Evolutionary conservation across 2,888 invertebrate genomes (phyloP), one percentile per base, ranked within the genome.

Genomic region (Tholera decimalis): DNA sequence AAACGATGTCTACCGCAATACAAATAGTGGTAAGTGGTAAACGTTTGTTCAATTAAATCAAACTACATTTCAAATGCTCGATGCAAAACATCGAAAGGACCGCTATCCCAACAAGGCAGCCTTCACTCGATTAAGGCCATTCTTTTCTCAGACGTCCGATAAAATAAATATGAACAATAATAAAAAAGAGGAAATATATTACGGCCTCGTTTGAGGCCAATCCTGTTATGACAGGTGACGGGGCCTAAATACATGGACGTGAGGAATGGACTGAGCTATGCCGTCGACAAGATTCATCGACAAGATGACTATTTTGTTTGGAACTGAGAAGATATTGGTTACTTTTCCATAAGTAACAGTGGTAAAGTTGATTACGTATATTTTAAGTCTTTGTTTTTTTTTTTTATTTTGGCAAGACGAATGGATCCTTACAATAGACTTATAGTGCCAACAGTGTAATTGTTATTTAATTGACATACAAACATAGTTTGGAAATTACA

Each of bases 221-320:
- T 88, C 84, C 82, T 85, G 84, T 85, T 91, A 88, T 93, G 93
- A 93, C 92, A 93, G 92, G 93, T 92, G 93, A 93, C 87, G 91
- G 71, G 80, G 81, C 85, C 90, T 89, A 91, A 91, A 91, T 82
- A 67, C 77, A 54, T 28, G 1, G 28, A 11, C 18, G 5, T 11
- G 47, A 6, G 11, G 47, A 18, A 47, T 47, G 18, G 28, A 47
- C 18, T 47, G 47, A 47, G 18, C 2, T 1, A 18, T 47, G 18
- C 6, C 6, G 18, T 6, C 11, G n/a, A 28, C 46, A 28, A 11
- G 18, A 11, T 44, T 44, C n/a, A n/a, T n/a, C n/a, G n/a, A n/a
- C n/a, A n/a, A n/a, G n/a, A n/a, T n/a, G n/a, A n/a, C n/a, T n/a
- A n/a, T n/a, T n/a, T n/a, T n/a, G n/a, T n/a, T n/a, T n/a, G n/a